Conservation (phyloP, 2,113 vertebrate genomes). For the western clawed frog (Xenopus tropicalis) region UCB_Xtro_10.0 CM004447.2:112896001-112896500, state of each 20-base stretch:
- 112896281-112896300: too few relatives aligned
- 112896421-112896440: not conserved
- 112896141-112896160: not conserved
- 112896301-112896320: conserved; percentile 2
- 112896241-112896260: not conserved
- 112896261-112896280: not conserved
- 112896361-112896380: conserved; percentile 8
- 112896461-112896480: conserved; percentile 40
- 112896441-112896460: conserved; percentile 3
- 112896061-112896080: too few relatives aligned
- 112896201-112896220: not conserved
- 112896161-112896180: conserved; percentile 18
- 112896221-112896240: not conserved
- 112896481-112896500: conserved; percentile 45
- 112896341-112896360: not conserved
- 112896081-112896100: too few relatives aligned
- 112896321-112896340: conserved; percentile 15
- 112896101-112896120: too few relatives aligned
- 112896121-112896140: too few relatives aligned
- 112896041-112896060: too few relatives aligned
- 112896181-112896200: not conserved
- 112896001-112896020: too few relatives aligned
- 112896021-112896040: too few relatives aligned
- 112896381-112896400: not conserved
- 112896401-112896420: not conserved